These are phyloP conservation scores for Agrotis clavis DNA, from an alignment of 2,888 invertebrate species.

Conservation along the genomic window DNA sequence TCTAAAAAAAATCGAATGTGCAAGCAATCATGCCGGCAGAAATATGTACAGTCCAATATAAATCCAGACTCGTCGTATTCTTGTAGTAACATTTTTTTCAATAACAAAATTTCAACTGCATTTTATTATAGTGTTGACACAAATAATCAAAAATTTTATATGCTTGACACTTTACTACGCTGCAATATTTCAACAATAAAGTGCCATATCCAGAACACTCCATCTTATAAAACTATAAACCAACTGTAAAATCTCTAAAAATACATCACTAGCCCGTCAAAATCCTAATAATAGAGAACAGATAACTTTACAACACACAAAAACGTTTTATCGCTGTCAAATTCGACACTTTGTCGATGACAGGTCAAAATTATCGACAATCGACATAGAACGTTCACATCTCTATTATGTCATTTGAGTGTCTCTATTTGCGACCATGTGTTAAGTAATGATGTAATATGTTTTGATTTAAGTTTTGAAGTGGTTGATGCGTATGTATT, in stretches of 20 bases:
- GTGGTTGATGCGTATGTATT: constrained; percentile 2
- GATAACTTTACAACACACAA: constrained; percentile 64
- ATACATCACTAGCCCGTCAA: constrained; percentile 58
- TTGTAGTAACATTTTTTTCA: too few species aligned
- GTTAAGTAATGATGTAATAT: constrained; percentile 76
- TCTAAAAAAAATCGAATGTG: too few species aligned
- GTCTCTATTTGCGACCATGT: constrained; percentile 75
- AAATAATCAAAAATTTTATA: background rate
- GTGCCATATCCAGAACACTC: background rate
- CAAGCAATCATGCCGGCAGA: too few species aligned
- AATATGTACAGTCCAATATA: too few species aligned
- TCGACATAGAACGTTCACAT: constrained; percentile 72
- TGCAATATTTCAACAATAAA: constrained; percentile 20
- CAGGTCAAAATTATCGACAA: constrained; percentile 69
- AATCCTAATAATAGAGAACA: constrained; percentile 63
- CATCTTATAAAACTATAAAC: constrained; percentile 30
- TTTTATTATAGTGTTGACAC: background rate
- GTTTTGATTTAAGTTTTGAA: constrained; percentile 49
- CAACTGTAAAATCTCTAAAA: constrained; percentile 56
- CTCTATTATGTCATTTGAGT: constrained; percentile 70
- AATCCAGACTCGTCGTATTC: too few species aligned
- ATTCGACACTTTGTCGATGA: constrained; percentile 66
- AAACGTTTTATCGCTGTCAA: constrained; percentile 68
- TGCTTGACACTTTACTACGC: background rate
- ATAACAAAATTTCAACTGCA: background rate